phyloP scores from a whole-genome alignment of 37 sponge, comb jelly and placozoan species.

The Agelas oroides region DNA sequence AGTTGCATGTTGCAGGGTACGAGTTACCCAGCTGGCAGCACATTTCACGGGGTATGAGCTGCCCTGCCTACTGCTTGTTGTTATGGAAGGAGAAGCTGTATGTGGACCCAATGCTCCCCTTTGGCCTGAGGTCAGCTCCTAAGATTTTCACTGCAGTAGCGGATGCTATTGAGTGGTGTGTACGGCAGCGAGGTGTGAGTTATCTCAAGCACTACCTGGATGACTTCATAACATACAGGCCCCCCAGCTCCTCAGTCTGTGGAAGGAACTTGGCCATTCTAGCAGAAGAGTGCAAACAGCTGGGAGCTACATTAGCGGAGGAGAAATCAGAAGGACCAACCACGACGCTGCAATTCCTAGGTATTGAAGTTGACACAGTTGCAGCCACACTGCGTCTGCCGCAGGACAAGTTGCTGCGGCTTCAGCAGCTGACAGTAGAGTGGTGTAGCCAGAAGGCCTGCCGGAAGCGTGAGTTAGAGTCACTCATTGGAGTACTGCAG shows the following conservation, averaged over 20 bases:
- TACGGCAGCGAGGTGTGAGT: not conserved
- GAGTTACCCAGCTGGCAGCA: no score
- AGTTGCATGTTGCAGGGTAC: no score
- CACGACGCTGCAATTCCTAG: slow-evolving; percentile 30
- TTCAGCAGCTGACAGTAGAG: not conserved
- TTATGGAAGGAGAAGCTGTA: not conserved
- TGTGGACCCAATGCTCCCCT: slow-evolving; percentile 11
- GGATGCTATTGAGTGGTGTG: slow-evolving; percentile 42
- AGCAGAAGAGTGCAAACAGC: slow-evolving; percentile 1
- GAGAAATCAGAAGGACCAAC: slow-evolving; percentile 64
- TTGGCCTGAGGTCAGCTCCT: slow-evolving; percentile 59
- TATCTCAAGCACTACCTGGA: slow-evolving; percentile 38
- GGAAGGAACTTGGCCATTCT: slow-evolving; percentile 2
- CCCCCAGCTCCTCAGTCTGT: slow-evolving; percentile 24
- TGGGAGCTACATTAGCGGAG: slow-evolving; percentile 50
- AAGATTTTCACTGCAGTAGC: slow-evolving; percentile 54
- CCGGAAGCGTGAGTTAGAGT: slow-evolving; percentile 25
- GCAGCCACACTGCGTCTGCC: slow-evolving; percentile 47
- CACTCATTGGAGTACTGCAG: slow-evolving; percentile 30
- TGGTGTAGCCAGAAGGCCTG: slow-evolving; percentile 17
- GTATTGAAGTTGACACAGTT: slow-evolving; percentile 45
- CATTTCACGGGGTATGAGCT: no score
- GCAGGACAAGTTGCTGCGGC: slow-evolving; percentile 38
- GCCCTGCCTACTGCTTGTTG: no score
- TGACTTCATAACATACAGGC: slow-evolving; percentile 41